These are phyloP conservation scores for Eclectus roratus DNA, from an alignment of 2,113 vertebrate species.

Conservation along the genomic window DNA sequence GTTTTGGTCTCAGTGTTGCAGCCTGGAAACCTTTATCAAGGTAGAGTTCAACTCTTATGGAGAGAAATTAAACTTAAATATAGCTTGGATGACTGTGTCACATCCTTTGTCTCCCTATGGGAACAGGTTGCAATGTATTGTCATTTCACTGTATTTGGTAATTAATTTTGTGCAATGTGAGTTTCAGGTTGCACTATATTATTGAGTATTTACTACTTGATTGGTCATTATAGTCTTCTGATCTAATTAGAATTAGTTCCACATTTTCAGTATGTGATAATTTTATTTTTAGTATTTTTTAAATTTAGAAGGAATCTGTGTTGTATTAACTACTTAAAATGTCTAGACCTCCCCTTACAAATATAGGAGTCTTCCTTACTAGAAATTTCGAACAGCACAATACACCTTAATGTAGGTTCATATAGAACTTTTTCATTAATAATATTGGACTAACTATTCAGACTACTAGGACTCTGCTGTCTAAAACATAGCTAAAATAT, in stretches of 20 bases:
- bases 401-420: neutral
- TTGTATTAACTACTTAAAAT: neutral
- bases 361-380: neutral
- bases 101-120: neutral
- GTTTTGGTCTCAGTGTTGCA: neutral
- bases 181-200: fast-evolving
- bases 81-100: neutral
- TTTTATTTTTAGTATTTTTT: neutral
- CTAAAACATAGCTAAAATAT: neutral
- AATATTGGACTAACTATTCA: neutral
- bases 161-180: neutral
- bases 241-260: neutral
- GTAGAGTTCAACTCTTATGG: neutral
- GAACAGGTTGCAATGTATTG: neutral
- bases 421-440: neutral
- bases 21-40: neutral
- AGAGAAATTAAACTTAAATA: neutral
- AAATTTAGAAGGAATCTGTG: neutral
- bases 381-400: neutral
- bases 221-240: neutral
- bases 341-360: neutral
- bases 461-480: neutral
- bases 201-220: neutral
- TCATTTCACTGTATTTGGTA: neutral
- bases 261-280: neutral